phyloP scores from a whole-genome alignment of 2,888 invertebrate species.

The Schizaphis graminum region DNA sequence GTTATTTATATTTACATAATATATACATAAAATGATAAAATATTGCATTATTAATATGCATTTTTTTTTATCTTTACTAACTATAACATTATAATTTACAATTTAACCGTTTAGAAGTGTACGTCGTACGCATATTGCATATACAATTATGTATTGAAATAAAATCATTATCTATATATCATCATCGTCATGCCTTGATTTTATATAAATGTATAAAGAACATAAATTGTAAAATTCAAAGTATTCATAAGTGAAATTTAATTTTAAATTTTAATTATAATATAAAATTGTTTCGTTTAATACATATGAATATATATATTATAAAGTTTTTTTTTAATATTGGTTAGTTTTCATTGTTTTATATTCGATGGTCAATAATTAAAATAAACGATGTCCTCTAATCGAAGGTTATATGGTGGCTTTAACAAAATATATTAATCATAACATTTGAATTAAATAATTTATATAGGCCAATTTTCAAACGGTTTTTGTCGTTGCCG shows the following conservation, averaged over 20 bases:
- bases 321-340: not conserved
- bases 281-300: not conserved
- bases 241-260: not conserved
- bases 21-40: not conserved
- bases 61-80: not conserved
- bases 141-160: not conserved
- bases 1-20: not conserved
- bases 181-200: not conserved
- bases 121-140: too few species aligned
- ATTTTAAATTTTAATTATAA: not conserved
- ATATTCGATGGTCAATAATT: conserved; percentile 2
- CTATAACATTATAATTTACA: not conserved
- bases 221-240: not conserved
- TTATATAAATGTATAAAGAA: not conserved
- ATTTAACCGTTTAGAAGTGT: not conserved
- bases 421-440: conserved; percentile 4
- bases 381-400: conserved; percentile 17
- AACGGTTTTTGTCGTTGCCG: not conserved
- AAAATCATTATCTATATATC: not conserved
- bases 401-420: conserved; percentile 33
- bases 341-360: not conserved
- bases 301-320: not conserved
- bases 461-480: conserved; percentile 46
- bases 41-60: not conserved
- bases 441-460: not conserved